These are phyloP conservation scores for Micoletzkya japonica DNA, from an alignment of 2,888 invertebrate genomes.

Conservation along the genomic window DNA sequence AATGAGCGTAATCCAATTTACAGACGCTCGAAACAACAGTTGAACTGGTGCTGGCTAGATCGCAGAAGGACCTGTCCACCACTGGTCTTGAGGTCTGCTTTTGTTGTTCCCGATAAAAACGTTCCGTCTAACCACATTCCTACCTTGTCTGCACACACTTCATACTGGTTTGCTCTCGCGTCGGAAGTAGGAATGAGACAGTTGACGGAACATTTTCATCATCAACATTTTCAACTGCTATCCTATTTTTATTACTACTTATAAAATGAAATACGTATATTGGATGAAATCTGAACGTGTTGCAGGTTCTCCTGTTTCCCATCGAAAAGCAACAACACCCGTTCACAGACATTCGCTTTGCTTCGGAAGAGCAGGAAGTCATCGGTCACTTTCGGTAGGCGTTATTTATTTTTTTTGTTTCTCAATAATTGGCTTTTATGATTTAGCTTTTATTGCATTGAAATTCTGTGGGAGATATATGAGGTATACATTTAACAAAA, in stretches of 20 bases:
- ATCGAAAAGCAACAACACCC: conserved; percentile 14
- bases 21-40: conserved; percentile 25
- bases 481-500: too few species aligned
- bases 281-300: background rate
- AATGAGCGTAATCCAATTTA: background rate
- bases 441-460: too few species aligned
- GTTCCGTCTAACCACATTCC: background rate
- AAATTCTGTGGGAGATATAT: too few species aligned
- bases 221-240: background rate
- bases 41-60: conserved; percentile 9
- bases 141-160: background rate
- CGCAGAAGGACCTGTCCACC: conserved; percentile 3
- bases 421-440: too few species aligned
- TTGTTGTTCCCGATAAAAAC: background rate
- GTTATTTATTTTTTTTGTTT: too few species aligned
- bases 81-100: conserved; percentile 2
- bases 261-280: background rate
- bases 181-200: too few species aligned
- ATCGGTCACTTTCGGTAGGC: too few species aligned
- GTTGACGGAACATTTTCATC: too few species aligned
- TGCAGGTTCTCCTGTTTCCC: conserved; percentile 9
- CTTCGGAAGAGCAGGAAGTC: conserved; percentile 18
- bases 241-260: too few species aligned
- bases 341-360: conserved; percentile 28
- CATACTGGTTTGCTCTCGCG: too few species aligned